These are phyloP conservation scores for Perccottus glenii DNA, from an alignment of 2,113 vertebrate species.

Conservation along the genomic window DNA sequence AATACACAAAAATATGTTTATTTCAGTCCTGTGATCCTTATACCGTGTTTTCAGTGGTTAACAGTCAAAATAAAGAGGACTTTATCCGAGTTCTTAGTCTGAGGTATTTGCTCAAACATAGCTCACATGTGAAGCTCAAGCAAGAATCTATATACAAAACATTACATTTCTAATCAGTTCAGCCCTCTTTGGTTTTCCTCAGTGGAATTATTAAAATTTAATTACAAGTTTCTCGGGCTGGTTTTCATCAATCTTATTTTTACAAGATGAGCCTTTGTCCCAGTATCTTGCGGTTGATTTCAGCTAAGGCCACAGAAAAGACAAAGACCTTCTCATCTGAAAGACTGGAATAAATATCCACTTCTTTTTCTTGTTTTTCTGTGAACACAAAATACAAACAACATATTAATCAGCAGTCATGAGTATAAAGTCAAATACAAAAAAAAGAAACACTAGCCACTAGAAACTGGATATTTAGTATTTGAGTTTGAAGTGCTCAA, in stretches of 20 bases:
- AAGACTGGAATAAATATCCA: slow-evolving; percentile 96
- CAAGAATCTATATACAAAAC: neutral
- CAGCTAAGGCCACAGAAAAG: slow-evolving; percentile 97
- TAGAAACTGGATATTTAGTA: too few species aligned
- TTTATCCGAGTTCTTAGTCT: neutral
- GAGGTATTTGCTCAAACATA: too few species aligned
- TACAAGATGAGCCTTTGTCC: slow-evolving; percentile 94
- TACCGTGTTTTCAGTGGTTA: neutral
- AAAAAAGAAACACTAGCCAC: too few species aligned
- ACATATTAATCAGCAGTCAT: neutral
- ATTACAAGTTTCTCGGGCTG: neutral
- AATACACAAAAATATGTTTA: slow-evolving; percentile 10
- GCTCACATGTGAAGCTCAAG: neutral
- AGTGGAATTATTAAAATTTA: neutral
- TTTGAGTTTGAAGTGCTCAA: too few species aligned
- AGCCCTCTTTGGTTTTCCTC: neutral
- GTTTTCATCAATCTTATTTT: slow-evolving; percentile 2
- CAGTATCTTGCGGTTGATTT: slow-evolving; percentile 99
- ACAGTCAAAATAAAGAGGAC: neutral
- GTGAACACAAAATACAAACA: slow-evolving; percentile 54
- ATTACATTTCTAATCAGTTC: neutral
- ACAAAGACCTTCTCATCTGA: slow-evolving; percentile 98
- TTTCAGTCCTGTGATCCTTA: neutral
- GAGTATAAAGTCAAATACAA: too few species aligned
- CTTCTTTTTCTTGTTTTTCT: slow-evolving; percentile 98